Conservation (phyloP, 2,888 invertebrate genomes). For the Omphaloscelis lunosa region DNA sequence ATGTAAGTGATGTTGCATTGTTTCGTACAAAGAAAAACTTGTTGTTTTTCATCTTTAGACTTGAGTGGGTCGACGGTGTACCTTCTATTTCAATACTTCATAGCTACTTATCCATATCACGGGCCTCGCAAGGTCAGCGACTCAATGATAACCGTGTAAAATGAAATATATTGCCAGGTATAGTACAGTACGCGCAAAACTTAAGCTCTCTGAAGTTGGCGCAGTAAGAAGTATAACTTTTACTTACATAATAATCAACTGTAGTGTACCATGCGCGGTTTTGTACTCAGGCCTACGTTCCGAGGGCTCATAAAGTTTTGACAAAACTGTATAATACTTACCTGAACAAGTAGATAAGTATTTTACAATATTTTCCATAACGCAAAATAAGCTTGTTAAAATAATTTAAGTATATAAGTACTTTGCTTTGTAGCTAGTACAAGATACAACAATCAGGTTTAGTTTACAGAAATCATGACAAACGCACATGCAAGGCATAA, state of each 20-base stretch:
- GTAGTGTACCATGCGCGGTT: no score
- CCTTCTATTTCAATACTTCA: background rate
- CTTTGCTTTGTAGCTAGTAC: background rate
- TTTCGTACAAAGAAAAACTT: background rate
- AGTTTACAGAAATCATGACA: slow-evolving; percentile 1
- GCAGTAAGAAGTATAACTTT: no score
- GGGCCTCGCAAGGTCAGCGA: background rate
- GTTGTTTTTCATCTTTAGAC: background rate
- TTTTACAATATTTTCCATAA: background rate
- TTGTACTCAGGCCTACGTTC: no score
- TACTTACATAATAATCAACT: no score
- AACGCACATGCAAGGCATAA: background rate
- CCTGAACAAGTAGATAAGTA: background rate
- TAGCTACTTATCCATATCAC: background rate
- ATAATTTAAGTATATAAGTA: background rate
- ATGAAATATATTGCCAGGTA: background rate
- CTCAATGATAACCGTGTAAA: background rate
- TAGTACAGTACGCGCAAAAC: no score
- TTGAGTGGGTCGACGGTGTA: background rate
- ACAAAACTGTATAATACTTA: background rate
- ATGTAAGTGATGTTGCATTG: background rate
- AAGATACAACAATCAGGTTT: background rate
- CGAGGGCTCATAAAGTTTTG: no score
- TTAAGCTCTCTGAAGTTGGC: no score
- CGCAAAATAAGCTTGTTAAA: background rate